Base-by-base conservation (phyloP, 2,113 vertebrate genomes). In the Columba livia region DNA sequence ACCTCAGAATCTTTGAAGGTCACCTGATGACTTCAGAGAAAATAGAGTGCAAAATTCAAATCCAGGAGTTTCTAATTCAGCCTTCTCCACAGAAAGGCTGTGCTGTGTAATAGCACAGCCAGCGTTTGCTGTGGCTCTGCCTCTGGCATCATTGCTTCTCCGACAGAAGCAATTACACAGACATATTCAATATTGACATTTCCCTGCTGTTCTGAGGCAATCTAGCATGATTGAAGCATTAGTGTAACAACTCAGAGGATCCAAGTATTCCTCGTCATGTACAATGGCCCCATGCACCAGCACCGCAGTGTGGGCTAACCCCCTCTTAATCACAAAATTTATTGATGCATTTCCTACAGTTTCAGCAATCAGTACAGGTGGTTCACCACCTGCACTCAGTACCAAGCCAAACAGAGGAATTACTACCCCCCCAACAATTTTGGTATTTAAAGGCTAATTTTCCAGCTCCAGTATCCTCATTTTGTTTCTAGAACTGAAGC, bases 211-310 rank as follows among this genome's bases (percentile, higher is more conserved):
- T 78, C 42, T 19, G 47, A 60, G 15, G 79, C 38, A 81, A 13
- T 28, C 28, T n/a, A 77, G 47, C 15, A 53, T 7, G 9, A 17
- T 0, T 50, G 34, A 88, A 79, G 42, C 8, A 20, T 15, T 29
- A 74, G 8, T 17, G 24, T 58, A 77, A 50, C 24, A 61, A 62
- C 51, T 82, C 17, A 8, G 32, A 90, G 42, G n/a, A 80, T n/a
- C 19, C 47, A 78, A 32, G 13, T 74, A 42, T 23, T 62, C 16
- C 44, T 78, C 16, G 51, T 36, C 18, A 34, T 80, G 28, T 1
- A 2, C 31, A 90, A 62, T 0, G 0, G 44, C 23, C 8, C 12
- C 34, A 60, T 2, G 19, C 10, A 56, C 15, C 38, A 77, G 69
- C 38, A 78, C 38, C 26, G 23, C 44, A 65, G 48, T 14, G 26